Evolutionary conservation across 2,888 invertebrate genomes (phyloP), one percentile per base, ranked within the genome.

Genomic region (Apotomis betuletana): DNA sequence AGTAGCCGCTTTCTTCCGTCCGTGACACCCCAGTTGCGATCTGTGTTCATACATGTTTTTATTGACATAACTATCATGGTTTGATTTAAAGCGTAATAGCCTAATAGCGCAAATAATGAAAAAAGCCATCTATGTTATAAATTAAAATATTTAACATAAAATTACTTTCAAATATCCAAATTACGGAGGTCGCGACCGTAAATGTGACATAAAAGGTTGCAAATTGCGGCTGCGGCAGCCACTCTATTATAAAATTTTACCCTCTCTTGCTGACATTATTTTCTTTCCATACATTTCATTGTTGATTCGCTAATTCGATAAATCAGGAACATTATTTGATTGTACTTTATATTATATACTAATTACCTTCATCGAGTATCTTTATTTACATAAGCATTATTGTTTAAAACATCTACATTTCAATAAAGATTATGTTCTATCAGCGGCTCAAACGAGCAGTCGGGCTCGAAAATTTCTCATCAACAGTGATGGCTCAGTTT

Each of bases 11-110:
- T 91, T 90, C 90, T 87, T 87, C 85, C 85, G 84, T 75, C 84
- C 87, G 90, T 90, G 87, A 90, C 87, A 91, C 82, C 85, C 90
- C 85, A 90, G 85, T 91, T 90, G 80, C 87, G 82, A 90, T 90
- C 81, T 87, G 83, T 90, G 90, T 80, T 83, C 83, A 80, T 81
- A 76, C 79, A 75, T 82, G 83, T 80, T 83, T 85, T 82, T 84
- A 85, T 82, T 83, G 83, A 81, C 67, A 74, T 75, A 68, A 77
- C 57, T 59, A 49, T 57, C 60, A 73, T 68, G 70, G 68, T 62
- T 49, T 12, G 55, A 9, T 62, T 36, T 49, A 27, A 51, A 55
- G 13, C 27, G 27, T 41, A 51, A 61, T 44, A 15, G 5, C 46
- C 10, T 36, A 13, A 10, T 36, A 2, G 49, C 54, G 13, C 15